A percentile compares a stretch with the other conserved stretches of the same genome.
Evolutionary conservation across 2,888 invertebrate genomes (phyloP).

Genomic region (Gastracanthus pulcherrimus): DNA sequence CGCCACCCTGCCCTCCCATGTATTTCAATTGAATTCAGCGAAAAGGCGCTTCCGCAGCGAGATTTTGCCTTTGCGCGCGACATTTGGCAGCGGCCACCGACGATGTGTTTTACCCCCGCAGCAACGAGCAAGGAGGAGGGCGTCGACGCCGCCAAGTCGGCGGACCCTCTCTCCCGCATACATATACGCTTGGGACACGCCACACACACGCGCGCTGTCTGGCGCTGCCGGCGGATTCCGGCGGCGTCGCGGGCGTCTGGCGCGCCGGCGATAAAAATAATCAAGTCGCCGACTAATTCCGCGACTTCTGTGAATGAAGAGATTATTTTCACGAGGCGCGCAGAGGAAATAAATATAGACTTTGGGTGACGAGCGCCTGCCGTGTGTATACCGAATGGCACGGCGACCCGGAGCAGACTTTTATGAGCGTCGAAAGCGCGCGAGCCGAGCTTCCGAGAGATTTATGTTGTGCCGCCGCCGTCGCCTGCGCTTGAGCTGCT

Average conservation of each 20-base stretch:
- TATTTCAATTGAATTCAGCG: conserved; percentile 2
- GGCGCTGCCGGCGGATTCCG: background rate
- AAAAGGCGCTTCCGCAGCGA: no score
- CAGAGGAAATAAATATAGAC: background rate
- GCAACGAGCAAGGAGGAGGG: no score
- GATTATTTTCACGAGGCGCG: background rate
- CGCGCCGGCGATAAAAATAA: background rate
- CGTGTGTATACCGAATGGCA: background rate
- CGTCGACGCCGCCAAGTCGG: background rate
- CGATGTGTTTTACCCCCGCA: no score
- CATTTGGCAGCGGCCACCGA: background rate
- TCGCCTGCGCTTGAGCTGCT: no score
- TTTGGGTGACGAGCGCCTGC: background rate
- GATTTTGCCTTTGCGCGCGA: no score
- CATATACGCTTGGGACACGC: background rate
- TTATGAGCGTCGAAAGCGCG: no score
- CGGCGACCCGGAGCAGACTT: no score
- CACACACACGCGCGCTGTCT: background rate
- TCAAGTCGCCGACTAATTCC: background rate
- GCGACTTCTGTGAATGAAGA: background rate
- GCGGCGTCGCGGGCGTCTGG: no score
- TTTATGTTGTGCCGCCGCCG: no score
- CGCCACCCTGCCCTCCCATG: background rate
- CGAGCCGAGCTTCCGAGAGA: no score
- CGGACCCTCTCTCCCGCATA: background rate